Evolutionary conservation across 2,888 invertebrate species (phyloP), one percentile per base, ranked within the genome.

Genomic region (Mythimna lalbum): DNA sequence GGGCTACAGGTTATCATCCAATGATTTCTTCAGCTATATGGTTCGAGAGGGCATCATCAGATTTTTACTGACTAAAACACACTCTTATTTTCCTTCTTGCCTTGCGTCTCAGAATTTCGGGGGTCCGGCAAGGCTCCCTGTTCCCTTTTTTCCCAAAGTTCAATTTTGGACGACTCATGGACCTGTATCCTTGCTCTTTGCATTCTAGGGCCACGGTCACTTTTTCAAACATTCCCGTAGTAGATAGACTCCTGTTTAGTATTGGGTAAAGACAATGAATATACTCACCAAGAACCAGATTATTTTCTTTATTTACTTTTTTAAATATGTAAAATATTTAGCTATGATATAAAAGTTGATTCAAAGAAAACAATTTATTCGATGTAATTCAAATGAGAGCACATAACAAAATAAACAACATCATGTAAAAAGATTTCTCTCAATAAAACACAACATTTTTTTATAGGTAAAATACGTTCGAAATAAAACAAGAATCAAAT

Each of bases 401-500:
- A 57, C 19, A 2, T n/a, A 63, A 7, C 19, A 14, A 19, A 72
- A 55, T 9, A 33, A 55, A 27, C n/a, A 76, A 7, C 6, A 47
- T 27, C 33, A 69, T 12, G 2, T n/a, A 52, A 68, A 69, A 63
- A 53, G 7, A 21, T 21, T 19, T 62, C 39, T 61, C 21, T 60
- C 14, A 53, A 71, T 52, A 56, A 65, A 63, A 69, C 57, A 66
- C 57, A 67, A 52, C 53, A 47, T 53, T 59, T 1, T 47, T 53
- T 64, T 53, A 59, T 36, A 57, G 19, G 6, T 53, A 43, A 17
- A 80, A 55, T 31, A 43, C 57, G 39, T 66, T 53, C 6, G 33
- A 71, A 73, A 63, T 57, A 72, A 76, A 71, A 57, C 55, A 64
- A 36, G 27, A 56, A 74, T 39, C 31, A 21, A 52, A 61, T 17